Percentiles rank a stretch among this genome's conserved stretches.
Conservation (phyloP, 2,113 vertebrate species). For the Macquaria ambigua region DNA sequence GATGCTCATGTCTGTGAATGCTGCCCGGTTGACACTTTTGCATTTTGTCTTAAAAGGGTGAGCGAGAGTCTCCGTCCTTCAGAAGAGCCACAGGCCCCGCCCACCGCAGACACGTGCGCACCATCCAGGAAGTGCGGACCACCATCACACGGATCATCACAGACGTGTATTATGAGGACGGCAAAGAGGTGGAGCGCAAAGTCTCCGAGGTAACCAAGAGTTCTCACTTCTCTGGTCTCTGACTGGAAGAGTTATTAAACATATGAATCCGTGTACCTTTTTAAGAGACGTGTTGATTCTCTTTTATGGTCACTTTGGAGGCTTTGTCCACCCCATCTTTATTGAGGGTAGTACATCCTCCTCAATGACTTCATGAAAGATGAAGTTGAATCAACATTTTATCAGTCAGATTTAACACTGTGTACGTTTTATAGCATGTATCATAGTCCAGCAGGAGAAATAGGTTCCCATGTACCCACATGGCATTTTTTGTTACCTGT, state of each 20-base stretch:
- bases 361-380: too few species aligned
- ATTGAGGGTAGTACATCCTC: too few species aligned
- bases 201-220: slow-evolving; percentile 88
- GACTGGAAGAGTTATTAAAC: background rate
- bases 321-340: too few species aligned
- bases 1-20: fast-evolving
- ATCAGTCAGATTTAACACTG: too few species aligned
- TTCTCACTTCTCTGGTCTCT: background rate
- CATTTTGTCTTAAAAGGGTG: slow-evolving; percentile 58
- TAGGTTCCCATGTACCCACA: too few species aligned
- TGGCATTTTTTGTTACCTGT: too few species aligned
- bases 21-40: background rate
- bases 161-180: slow-evolving; percentile 94
- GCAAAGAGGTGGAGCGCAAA: slow-evolving; percentile 94
- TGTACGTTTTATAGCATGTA: too few species aligned
- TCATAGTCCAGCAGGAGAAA: too few species aligned
- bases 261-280: too few species aligned
- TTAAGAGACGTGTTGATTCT: too few species aligned
- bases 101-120: slow-evolving; percentile 90
- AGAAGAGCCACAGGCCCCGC: slow-evolving; percentile 82
- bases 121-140: slow-evolving; percentile 95
- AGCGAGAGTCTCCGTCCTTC: slow-evolving; percentile 78
- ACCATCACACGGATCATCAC: slow-evolving; percentile 93
- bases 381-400: too few species aligned
- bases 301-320: too few species aligned